Conservation (phyloP, 2,113 vertebrate genomes). For the Apteryx mantelli region DNA sequence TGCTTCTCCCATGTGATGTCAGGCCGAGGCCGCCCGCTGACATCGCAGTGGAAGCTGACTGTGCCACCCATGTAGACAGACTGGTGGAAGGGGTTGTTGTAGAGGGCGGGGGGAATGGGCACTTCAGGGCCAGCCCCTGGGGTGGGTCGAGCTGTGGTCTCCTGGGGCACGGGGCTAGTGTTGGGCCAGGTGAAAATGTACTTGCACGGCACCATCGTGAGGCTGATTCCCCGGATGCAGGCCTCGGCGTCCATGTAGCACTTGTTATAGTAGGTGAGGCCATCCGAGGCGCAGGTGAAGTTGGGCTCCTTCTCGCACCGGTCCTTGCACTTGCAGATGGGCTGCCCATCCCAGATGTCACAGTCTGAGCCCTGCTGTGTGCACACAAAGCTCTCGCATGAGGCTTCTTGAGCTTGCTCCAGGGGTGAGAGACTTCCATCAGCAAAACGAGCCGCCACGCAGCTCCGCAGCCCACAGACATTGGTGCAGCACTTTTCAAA, state of each 20-base stretch:
- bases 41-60: conserved; percentile 92
- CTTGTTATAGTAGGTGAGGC: conserved; percentile 97
- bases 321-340: conserved; percentile 94
- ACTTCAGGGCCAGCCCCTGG: conserved; percentile 77
- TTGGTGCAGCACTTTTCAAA: conserved; percentile 98
- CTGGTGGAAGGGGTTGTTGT: conserved; percentile 90
- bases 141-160: conserved; percentile 84
- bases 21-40: conserved; percentile 86
- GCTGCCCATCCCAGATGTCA: conserved; percentile 94
- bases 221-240: conserved; percentile 86
- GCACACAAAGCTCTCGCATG: conserved; percentile 89
- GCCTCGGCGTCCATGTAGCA: conserved; percentile 99
- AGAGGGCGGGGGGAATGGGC: conserved; percentile 86
- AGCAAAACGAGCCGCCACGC: conserved; percentile 91
- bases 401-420: conserved; percentile 63
- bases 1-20: conserved; percentile 97
- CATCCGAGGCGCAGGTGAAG: conserved; percentile 96
- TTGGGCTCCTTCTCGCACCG: conserved; percentile 95
- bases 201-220: conserved; percentile 89
- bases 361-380: conserved; percentile 93
- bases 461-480: conserved; percentile 93
- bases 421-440: conserved; percentile 72
- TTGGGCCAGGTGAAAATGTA: conserved; percentile 89
- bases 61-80: conserved; percentile 88
- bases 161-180: conserved; percentile 85